phyloP scores from a whole-genome alignment of 2,888 invertebrate genomes.

The Alcis repandata region DNA sequence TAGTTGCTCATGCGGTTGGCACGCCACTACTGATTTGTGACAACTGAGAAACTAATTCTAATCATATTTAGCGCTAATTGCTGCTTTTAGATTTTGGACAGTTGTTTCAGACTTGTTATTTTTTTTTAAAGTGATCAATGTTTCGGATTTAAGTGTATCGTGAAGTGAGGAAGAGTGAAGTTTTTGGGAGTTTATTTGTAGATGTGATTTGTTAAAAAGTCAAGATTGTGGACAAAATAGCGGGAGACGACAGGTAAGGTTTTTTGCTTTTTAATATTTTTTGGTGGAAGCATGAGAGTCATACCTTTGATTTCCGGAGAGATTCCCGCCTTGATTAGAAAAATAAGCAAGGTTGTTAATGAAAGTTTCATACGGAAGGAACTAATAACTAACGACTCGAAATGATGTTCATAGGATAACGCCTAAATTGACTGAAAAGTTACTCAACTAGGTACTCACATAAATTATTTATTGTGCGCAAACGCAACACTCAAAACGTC shows the following conservation, averaged over 20 bases:
- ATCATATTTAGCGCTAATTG: slow-evolving; percentile 35
- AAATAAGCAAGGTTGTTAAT: no score
- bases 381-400: not conserved
- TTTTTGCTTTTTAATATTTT: not conserved
- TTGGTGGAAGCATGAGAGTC: not conserved
- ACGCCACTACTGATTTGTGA: slow-evolving; percentile 79
- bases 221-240: slow-evolving; percentile 69
- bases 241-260: slow-evolving; percentile 65
- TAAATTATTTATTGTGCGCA: not conserved
- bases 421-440: not conserved
- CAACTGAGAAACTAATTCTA: slow-evolving; percentile 53
- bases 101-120: slow-evolving; percentile 12
- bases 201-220: slow-evolving; percentile 50
- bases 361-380: no score
- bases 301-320: no score
- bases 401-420: not conserved
- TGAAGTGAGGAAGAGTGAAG: slow-evolving; percentile 38
- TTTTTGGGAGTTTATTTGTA: slow-evolving; percentile 33
- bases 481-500: not conserved
- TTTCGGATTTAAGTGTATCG: slow-evolving; percentile 36
- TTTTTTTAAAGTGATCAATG: slow-evolving; percentile 34
- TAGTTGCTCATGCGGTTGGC: slow-evolving; percentile 82
- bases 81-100: slow-evolving; percentile 17
- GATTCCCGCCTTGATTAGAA: no score
- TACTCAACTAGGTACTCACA: no score